Evolutionary conservation across 1,140 invertebrate genomes (phyloP), one percentile per base, ranked within the genome.

Genomic region (Procambarus clarkii): DNA sequence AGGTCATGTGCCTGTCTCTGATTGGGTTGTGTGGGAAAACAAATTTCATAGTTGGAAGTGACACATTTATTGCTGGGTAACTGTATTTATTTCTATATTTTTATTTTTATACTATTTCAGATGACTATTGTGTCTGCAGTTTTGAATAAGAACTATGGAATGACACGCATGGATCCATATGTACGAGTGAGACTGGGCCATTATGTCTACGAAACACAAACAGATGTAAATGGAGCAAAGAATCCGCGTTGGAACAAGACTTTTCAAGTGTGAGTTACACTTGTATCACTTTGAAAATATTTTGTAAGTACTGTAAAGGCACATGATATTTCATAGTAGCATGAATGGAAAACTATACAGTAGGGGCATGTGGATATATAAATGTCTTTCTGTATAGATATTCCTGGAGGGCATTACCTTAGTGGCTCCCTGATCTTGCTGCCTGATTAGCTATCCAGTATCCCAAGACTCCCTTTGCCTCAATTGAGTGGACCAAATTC

Each of bases 141-240:
- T 18, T 95, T 99, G 84, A 97, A 97, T 2, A 99, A 99, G 95
- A 99, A 99, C 95, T 99, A 99, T 96, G 98, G 98, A 60, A 95
- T 99, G 92, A 98, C 98, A 3, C 96, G 97, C 92, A 99, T 99
- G 98, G 98, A 99, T 95, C 98, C 98, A 0, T 99, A 99, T 94
- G 98, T 98, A n/a, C 95, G 98, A 93, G 94, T 99, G 78, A 95
- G 98, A 93, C 96, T 99, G 64, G 98, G 98, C 2, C 98, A 99
- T 94, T 96, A 96, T 92, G 97, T 99, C 69, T 99, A 98, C 95
- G 98, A 99, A 95, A 99, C 98, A 1, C 98, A 98, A 90, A 99
- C 98, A 4, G 97, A 98, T 94, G 96, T 97, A 77, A 99, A 98
- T 95, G 98, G 98, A 82, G 98, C 98, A n/a, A 99, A 98, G 94